Percentiles rank a stretch among this genome's conserved stretches.
Conservation (phyloP, 2,797 vertebrate genomes). For the Scleropages formosus region DNA sequence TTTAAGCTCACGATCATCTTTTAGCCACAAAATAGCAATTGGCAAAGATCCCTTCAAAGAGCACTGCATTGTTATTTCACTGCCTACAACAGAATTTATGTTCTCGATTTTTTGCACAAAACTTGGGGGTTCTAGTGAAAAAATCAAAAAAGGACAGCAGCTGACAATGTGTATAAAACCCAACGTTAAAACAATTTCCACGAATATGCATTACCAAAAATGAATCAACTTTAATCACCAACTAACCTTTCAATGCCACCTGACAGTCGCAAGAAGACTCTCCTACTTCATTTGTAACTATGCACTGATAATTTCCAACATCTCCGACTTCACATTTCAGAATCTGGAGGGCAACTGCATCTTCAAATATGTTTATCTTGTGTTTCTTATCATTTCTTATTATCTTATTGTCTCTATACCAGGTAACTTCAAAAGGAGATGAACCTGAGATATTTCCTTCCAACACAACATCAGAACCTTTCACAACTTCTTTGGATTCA, state of each 20-base stretch:
- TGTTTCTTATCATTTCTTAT: conserved; percentile 89
- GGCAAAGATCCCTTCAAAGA: conserved; percentile 87
- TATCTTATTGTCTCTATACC: conserved; percentile 84
- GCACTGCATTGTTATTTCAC: conserved; percentile 82
- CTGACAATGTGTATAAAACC: background rate
- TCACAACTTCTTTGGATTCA: conserved; percentile 86
- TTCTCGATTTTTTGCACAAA: conserved; percentile 89
- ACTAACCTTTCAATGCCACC: conserved; percentile 91
- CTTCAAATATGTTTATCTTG: conserved; percentile 80
- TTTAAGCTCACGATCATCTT: conserved; percentile 90
- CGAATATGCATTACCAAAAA: conserved; percentile 24
- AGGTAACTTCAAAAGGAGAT: conserved; percentile 83
- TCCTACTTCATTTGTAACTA: conserved; percentile 88
- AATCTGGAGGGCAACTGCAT: conserved; percentile 80
- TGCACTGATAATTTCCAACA: conserved; percentile 84
- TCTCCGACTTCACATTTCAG: conserved; percentile 83
- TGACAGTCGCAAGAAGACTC: conserved; percentile 80
- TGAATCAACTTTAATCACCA: conserved; percentile 21
- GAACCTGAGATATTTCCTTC: conserved; percentile 87
- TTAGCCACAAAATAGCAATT: conserved; percentile 86
- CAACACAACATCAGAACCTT: conserved; percentile 85
- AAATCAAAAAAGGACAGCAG: conserved; percentile 27
- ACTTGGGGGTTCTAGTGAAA: conserved; percentile 81
- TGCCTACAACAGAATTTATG: conserved; percentile 79
- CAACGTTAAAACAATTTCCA: conserved; percentile 16